phyloP scores from a whole-genome alignment of 2,888 invertebrate genomes.

The Saturnia pavonia region DNA sequence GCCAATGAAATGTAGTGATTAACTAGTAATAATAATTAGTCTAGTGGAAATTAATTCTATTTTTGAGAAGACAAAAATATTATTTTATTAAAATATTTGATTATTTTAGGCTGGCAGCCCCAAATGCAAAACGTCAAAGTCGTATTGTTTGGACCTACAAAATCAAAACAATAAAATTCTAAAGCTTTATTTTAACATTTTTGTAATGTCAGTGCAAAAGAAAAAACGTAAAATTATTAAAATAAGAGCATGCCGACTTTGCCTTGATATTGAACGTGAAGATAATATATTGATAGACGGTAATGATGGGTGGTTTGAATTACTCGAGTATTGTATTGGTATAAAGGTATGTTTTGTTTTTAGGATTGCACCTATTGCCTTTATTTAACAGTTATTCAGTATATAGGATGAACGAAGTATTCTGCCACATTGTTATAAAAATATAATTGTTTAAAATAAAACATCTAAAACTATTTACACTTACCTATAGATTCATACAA shows the following conservation, averaged over 20 bases:
- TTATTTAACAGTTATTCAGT: neutral
- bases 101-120: neutral
- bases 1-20: no score
- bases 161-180: neutral
- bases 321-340: slow-evolving; percentile 49
- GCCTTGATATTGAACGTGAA: slow-evolving; percentile 38
- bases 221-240: neutral
- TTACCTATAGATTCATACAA: no score
- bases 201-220: neutral
- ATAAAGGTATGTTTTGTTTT: slow-evolving; percentile 42
- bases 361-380: neutral
- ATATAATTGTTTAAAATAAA: neutral
- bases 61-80: neutral
- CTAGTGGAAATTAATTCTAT: neutral
- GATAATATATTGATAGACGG: slow-evolving; percentile 29
- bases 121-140: neutral
- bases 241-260: slow-evolving; percentile 44
- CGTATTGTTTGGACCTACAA: neutral
- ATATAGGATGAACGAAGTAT: neutral
- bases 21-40: neutral
- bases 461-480: neutral
- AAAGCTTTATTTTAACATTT: neutral
- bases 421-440: neutral
- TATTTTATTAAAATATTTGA: neutral
- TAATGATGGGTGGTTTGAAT: slow-evolving; percentile 36